phyloP scores from a whole-genome alignment of 2,797 vertebrate genomes.

The Psittacula derbiana region DNA sequence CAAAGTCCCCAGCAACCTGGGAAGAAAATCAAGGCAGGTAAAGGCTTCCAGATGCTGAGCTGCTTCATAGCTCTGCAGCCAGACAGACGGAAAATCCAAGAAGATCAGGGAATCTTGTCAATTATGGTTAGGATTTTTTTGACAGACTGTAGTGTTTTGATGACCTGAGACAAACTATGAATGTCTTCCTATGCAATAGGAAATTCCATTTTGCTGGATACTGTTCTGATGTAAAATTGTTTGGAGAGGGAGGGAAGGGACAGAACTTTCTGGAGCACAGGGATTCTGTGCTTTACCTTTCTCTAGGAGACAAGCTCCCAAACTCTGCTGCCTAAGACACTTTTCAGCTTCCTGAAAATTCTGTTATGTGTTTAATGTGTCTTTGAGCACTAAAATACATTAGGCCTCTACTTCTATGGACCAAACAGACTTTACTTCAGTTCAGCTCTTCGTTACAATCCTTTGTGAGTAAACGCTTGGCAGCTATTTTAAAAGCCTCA shows the following conservation, averaged over 20 bases:
- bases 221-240: neutral
- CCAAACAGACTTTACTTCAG: neutral
- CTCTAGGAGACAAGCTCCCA: neutral
- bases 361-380: neutral
- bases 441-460: neutral
- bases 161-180: neutral
- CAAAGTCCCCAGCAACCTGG: neutral
- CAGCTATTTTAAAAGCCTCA: neutral
- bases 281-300: neutral
- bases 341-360: neutral
- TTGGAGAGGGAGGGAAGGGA: rapidly evolving
- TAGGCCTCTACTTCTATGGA: neutral
- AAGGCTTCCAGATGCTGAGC: slow-evolving; percentile 42
- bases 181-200: neutral
- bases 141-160: neutral
- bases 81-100: neutral
- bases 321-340: neutral
- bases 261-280: neutral
- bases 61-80: neutral
- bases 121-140: neutral
- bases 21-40: slow-evolving; percentile 37
- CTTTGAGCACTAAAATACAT: neutral
- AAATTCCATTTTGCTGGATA: neutral
- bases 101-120: neutral
- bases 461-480: neutral